Percentiles rank a stretch among this genome's conserved stretches.
phyloP scores from a whole-genome alignment of 2,113 vertebrate genomes.

The Antechinus stuartii region DNA sequence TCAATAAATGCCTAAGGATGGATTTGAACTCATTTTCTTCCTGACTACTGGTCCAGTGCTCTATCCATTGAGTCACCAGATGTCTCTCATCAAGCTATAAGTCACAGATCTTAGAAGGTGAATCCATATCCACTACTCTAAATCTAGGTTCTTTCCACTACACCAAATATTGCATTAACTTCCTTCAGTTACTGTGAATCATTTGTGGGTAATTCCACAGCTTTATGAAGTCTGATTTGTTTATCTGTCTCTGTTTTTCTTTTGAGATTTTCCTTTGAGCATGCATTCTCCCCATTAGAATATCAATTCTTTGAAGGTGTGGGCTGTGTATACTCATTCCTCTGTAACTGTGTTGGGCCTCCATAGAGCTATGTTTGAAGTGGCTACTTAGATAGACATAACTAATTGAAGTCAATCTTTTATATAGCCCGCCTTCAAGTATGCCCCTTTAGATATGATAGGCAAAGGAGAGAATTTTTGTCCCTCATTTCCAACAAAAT shows the following conservation, averaged over 20 bases:
- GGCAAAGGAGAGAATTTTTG: constrained; percentile 3
- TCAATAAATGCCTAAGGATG: not conserved
- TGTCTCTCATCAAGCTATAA: no score
- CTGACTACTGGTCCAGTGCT: not conserved
- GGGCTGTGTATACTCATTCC: not conserved
- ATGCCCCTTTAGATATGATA: not conserved
- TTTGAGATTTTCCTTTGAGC: constrained; percentile 33
- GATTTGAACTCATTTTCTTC: not conserved
- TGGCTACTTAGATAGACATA: not conserved
- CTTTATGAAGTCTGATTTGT: constrained; percentile 30
- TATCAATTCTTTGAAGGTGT: constrained; percentile 37
- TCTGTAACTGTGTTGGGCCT: not conserved
- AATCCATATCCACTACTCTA: not conserved
- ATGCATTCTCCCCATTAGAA: constrained; percentile 13
- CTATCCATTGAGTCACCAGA: not conserved
- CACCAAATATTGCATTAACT: not conserved
- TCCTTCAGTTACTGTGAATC: constrained; percentile 22
- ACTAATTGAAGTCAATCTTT: not conserved
- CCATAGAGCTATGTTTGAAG: not conserved
- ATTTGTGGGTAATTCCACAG: constrained; percentile 21
- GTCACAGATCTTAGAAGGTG: not conserved
- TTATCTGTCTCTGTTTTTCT: not conserved
- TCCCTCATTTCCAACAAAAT: not conserved
- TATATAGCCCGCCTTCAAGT: not conserved
- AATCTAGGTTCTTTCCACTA: not conserved